These are phyloP conservation scores for Sylvia atricapilla DNA, from an alignment of 2,113 vertebrate species.

Conservation along the genomic window DNA sequence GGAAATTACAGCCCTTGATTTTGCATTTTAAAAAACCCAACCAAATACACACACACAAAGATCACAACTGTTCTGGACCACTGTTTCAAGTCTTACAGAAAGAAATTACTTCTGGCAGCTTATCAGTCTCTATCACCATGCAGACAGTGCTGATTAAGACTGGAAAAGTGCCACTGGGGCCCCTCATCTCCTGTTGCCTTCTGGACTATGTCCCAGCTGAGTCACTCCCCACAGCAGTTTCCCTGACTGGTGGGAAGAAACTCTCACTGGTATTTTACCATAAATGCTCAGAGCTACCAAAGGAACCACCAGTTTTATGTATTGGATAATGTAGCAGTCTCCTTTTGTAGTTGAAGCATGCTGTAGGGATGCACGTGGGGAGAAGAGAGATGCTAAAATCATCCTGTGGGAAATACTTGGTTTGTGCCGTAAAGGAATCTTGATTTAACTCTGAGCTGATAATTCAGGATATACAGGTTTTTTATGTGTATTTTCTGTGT, in stretches of 20 bases:
- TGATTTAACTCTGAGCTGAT: background rate
- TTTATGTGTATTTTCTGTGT: background rate
- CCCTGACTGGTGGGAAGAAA: conserved; percentile 2
- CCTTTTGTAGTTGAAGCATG: background rate
- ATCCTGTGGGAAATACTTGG: background rate
- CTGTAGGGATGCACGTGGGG: background rate
- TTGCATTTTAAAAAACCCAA: background rate
- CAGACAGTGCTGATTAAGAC: conserved; percentile 46
- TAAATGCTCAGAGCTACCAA: background rate
- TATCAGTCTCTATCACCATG: conserved; percentile 1
- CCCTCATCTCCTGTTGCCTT: conserved; percentile 50
- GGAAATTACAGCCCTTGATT: conserved; percentile 13
- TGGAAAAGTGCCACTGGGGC: conserved; percentile 24
- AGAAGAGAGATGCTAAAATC: background rate
- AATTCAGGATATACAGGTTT: background rate
- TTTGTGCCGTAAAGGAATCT: background rate
- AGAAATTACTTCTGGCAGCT: conserved; percentile 10
- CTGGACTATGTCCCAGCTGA: conserved; percentile 32
- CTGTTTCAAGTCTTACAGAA: conserved; percentile 23
- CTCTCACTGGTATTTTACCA: background rate
- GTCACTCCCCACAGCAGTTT: conserved; percentile 36
- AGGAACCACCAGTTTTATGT: background rate
- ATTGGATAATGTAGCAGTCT: background rate
- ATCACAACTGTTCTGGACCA: conserved; percentile 9
- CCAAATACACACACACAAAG: background rate